Evolutionary conservation across 2,888 invertebrate genomes (phyloP).

Genomic region (Acanthococcus lagerstroemiae): DNA sequence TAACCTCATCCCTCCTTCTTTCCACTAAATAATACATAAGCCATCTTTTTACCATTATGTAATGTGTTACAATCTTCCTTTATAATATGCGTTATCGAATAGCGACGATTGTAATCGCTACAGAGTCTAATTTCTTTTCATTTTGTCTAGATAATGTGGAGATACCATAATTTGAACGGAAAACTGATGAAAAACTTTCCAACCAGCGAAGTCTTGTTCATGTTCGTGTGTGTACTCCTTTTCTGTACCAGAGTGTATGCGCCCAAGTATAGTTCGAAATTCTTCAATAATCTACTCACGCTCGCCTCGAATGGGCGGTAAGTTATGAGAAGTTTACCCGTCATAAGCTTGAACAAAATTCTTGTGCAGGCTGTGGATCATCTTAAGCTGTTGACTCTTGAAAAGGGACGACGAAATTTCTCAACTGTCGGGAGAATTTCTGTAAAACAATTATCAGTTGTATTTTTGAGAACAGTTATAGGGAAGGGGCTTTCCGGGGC

Average conservation of each 20-base stretch:
- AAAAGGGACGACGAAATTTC: no score
- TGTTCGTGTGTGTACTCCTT: neutral
- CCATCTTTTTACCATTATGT: neutral
- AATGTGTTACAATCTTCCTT: neutral
- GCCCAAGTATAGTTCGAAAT: neutral
- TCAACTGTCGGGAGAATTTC: no score
- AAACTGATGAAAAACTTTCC: neutral
- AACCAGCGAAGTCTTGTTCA: constrained; percentile 10
- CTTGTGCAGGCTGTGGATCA: no score
- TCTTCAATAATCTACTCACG: neutral
- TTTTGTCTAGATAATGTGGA: constrained; percentile 8
- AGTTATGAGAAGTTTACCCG: no score
- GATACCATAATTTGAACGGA: constrained; percentile 3
- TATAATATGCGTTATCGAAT: no score
- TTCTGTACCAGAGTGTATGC: neutral
- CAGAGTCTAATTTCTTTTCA: neutral
- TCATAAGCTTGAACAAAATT: no score
- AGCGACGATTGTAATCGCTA: no score
- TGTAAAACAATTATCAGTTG: no score
- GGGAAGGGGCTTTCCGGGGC: no score
- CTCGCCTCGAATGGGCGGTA: neutral
- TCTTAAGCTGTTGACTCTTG: no score
- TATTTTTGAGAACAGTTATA: no score
- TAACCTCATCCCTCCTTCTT: neutral
- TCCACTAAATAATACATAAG: neutral